Percentiles rank a stretch among this genome's conserved stretches.
These are phyloP conservation scores for Sarcophaga rosellei DNA, from an alignment of 2,888 invertebrate genomes.

Conservation along the genomic window DNA sequence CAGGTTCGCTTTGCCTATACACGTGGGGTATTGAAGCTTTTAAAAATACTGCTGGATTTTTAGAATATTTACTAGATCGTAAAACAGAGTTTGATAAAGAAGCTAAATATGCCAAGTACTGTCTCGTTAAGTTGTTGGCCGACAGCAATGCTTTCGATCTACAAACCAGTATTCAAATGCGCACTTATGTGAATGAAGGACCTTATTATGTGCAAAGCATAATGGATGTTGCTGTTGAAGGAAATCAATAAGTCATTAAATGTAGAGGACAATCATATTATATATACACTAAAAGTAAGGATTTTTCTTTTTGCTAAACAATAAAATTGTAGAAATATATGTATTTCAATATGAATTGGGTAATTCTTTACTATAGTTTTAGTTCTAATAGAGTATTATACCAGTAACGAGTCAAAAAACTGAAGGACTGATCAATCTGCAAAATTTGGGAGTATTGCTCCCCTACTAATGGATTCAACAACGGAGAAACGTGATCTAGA, in stretches of 20 bases:
- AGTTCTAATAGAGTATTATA: no score
- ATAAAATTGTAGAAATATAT: no score
- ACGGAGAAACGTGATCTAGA: no score
- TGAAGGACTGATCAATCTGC: no score
- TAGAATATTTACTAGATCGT: conserved; percentile 91
- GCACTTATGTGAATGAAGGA: conserved; percentile 88
- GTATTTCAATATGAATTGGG: no score
- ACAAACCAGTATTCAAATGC: conserved; percentile 84
- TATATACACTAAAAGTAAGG: background rate
- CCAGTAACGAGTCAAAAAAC: no score
- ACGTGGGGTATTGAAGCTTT: conserved; percentile 91
- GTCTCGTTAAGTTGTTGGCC: conserved; percentile 85
- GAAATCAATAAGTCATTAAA: conserved; percentile 74
- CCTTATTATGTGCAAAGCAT: conserved; percentile 88
- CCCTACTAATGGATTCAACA: no score
- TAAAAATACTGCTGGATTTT: conserved; percentile 86
- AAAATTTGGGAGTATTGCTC: no score
- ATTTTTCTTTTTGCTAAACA: background rate
- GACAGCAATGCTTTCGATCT: conserved; percentile 84
- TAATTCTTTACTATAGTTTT: no score
- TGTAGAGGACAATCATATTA: background rate
- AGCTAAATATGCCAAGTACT: conserved; percentile 85
- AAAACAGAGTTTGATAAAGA: conserved; percentile 85
- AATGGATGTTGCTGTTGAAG: conserved; percentile 89
- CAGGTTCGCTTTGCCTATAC: conserved; percentile 86